Conservation (phyloP, 2,888 invertebrate genomes). For the Polydrusus tereticollis region DNA sequence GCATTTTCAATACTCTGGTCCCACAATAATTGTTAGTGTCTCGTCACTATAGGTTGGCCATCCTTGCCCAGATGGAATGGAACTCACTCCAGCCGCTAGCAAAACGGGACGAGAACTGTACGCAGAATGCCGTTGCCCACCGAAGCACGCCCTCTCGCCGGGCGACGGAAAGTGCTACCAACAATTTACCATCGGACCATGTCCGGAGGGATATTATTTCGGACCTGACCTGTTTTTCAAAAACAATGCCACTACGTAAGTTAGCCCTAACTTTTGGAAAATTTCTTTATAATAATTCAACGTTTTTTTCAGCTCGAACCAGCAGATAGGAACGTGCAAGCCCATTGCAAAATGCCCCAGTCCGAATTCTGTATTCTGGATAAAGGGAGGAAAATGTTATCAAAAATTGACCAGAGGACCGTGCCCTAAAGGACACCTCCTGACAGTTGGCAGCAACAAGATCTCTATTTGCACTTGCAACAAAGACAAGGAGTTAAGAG, state of each 20-base stretch:
- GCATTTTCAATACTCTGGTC: not conserved
- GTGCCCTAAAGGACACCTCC: constrained; percentile 80
- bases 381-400: constrained; percentile 82
- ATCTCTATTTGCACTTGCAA: constrained; percentile 75
- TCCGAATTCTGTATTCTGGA: constrained; percentile 81
- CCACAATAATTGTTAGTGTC: not conserved
- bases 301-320: constrained; percentile 64
- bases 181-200: constrained; percentile 82
- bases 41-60: constrained; percentile 71
- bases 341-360: constrained; percentile 75
- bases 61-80: constrained; percentile 89
- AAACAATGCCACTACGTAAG: constrained; percentile 51
- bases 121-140: constrained; percentile 87
- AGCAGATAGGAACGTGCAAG: constrained; percentile 81
- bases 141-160: constrained; percentile 80
- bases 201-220: constrained; percentile 80
- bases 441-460: constrained; percentile 72
- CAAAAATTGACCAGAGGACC: constrained; percentile 79
- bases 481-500: constrained; percentile 62
- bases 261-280: no score
- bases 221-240: constrained; percentile 70
- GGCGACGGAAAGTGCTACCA: constrained; percentile 79
- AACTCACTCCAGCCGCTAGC: constrained; percentile 76
- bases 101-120: constrained; percentile 67
- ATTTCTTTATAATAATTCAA: no score